These are phyloP conservation scores for Hephaestus fuliginosus DNA, from an alignment of 2,797 vertebrate species.

Conservation along the genomic window DNA sequence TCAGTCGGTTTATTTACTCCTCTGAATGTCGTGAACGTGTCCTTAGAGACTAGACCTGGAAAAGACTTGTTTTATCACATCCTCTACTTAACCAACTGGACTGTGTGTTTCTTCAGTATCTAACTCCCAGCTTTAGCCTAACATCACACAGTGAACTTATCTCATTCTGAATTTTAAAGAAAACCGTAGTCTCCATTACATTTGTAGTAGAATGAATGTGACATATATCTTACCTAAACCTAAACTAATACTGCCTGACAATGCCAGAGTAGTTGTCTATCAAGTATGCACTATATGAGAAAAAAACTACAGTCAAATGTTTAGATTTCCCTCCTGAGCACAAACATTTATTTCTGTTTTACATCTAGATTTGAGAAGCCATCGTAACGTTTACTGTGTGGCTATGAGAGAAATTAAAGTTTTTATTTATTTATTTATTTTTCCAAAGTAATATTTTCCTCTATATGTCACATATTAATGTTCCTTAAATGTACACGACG, in stretches of 20 bases:
- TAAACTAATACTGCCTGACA: conserved; percentile 66
- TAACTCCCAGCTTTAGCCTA: conserved; percentile 52
- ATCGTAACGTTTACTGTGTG: conserved; percentile 11
- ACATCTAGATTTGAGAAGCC: conserved; percentile 36
- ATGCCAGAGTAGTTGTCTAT: conserved; percentile 53
- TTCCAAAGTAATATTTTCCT: conserved; percentile 41
- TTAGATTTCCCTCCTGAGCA: conserved; percentile 62
- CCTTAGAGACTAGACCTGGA: conserved; percentile 45
- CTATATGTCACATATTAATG: conserved; percentile 21
- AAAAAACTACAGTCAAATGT: conserved; percentile 41
- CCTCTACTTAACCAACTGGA: conserved; percentile 38
- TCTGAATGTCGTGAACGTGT: conserved; percentile 49
- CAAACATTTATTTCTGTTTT: conserved; percentile 52
- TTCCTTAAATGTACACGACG: conserved; percentile 31
- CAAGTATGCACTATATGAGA: conserved; percentile 50
- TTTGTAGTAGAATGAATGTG: conserved; percentile 62
- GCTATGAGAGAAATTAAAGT: neutral
- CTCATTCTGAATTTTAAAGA: conserved; percentile 28
- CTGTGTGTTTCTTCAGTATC: conserved; percentile 52
- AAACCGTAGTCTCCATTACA: conserved; percentile 34
- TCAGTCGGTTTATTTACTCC: conserved; percentile 21
- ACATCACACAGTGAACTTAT: conserved; percentile 43
- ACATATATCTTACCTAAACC: conserved; percentile 47
- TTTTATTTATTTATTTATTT: conserved; percentile 49
- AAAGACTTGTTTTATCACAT: conserved; percentile 41